Evolutionary conservation across 2,113 vertebrate genomes (phyloP).

Genomic region (Buteo buteo): DNA sequence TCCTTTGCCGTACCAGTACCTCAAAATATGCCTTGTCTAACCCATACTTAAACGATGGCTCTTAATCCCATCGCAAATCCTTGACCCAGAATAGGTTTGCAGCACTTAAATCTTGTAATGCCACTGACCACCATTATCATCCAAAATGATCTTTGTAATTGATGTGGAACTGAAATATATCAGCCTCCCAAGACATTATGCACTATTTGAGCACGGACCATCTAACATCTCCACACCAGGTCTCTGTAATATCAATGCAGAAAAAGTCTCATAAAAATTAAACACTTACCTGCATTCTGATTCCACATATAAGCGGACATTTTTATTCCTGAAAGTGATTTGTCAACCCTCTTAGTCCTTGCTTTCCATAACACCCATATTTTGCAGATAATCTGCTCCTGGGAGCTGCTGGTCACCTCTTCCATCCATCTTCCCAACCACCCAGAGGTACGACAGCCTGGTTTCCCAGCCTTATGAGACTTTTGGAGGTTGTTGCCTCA

Average conservation of each 20-base stretch:
- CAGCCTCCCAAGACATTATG: background rate
- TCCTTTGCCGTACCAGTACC: background rate
- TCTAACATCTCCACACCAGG: background rate
- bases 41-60: background rate
- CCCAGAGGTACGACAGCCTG: background rate
- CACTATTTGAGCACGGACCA: background rate
- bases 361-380: background rate
- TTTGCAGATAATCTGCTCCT: background rate
- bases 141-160: background rate
- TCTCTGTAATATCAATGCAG: background rate
- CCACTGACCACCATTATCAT: background rate
- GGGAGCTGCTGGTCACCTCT: background rate
- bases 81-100: background rate
- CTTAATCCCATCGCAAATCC: background rate
- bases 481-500: background rate
- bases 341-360: background rate
- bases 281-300: background rate
- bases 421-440: background rate
- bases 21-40: background rate
- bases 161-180: background rate
- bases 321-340: background rate
- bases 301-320: background rate
- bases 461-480: background rate
- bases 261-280: background rate
- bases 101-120: background rate